A percentile compares a stretch with the other conserved stretches of the same genome.
phyloP scores from a whole-genome alignment of 2,888 invertebrate genomes.

The Eubasilissa splendida region DNA sequence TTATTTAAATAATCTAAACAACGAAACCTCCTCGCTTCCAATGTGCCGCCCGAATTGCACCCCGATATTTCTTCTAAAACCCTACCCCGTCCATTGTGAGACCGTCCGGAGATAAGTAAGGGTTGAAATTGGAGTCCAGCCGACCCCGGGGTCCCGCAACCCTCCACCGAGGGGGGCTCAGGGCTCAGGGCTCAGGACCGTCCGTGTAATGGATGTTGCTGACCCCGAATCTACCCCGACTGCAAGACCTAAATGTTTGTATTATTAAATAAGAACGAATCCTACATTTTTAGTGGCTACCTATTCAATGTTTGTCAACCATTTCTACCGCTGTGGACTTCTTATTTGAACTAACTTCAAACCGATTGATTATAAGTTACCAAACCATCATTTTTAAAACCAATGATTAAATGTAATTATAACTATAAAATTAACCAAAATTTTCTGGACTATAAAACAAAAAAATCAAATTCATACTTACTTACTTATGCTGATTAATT shows the following conservation, averaged over 20 bases:
- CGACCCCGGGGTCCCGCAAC: not conserved
- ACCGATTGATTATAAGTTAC: too few relatives aligned
- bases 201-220: conserved; percentile 2
- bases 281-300: conserved; percentile 48
- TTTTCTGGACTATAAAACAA: too few relatives aligned
- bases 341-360: too few relatives aligned
- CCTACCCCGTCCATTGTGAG: not conserved
- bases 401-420: too few relatives aligned
- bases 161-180: not conserved
- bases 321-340: too few relatives aligned
- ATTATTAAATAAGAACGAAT: not conserved
- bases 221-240: not conserved
- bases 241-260: not conserved
- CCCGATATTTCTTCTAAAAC: conserved; percentile 5
- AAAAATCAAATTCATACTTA: too few relatives aligned
- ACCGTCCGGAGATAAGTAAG: conserved; percentile 26
- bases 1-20: too few relatives aligned
- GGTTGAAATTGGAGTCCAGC: conserved; percentile 33
- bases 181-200: not conserved
- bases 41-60: not conserved
- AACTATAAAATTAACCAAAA: too few relatives aligned
- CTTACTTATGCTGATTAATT: too few relatives aligned
- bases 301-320: too few relatives aligned
- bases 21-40: too few relatives aligned
- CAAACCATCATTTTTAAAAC: too few relatives aligned